Conservation (phyloP, 2,888 invertebrate species). For the Strigamia transsilvanica region DNA sequence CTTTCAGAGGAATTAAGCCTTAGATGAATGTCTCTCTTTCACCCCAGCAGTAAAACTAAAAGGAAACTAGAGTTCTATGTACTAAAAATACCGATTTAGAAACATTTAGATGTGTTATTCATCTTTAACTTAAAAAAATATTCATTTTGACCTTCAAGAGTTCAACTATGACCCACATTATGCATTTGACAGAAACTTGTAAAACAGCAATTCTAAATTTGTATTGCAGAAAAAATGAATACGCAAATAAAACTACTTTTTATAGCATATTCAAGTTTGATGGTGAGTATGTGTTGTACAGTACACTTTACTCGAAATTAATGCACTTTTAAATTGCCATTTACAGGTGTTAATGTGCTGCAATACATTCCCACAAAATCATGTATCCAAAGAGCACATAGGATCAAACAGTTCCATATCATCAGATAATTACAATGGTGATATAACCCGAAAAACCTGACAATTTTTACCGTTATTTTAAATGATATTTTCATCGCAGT, state of each 20-base stretch:
- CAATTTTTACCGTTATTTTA: neutral
- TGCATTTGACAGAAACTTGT: neutral
- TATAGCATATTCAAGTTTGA: neutral
- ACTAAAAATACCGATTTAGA: no score
- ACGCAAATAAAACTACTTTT: neutral
- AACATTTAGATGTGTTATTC: no score
- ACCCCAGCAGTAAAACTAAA: no score
- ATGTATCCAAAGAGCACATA: neutral
- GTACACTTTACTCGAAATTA: no score
- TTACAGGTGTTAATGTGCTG: neutral
- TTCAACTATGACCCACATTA: neutral
- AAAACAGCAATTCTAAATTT: neutral
- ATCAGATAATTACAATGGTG: slow-evolving; percentile 28
- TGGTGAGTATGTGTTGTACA: neutral
- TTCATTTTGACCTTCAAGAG: neutral
- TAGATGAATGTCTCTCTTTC: no score
- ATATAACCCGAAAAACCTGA: no score
- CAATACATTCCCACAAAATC: neutral
- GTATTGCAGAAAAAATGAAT: neutral
- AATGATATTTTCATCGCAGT: slow-evolving; percentile 14
- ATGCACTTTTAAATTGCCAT: neutral
- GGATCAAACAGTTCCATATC: neutral
- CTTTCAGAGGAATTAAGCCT: no score
- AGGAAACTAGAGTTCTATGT: no score
- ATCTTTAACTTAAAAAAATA: neutral